A percentile compares a stretch with the other conserved stretches of the same genome.
Conservation (phyloP, 2,113 vertebrate species). For the Centropus unirufus region DNA sequence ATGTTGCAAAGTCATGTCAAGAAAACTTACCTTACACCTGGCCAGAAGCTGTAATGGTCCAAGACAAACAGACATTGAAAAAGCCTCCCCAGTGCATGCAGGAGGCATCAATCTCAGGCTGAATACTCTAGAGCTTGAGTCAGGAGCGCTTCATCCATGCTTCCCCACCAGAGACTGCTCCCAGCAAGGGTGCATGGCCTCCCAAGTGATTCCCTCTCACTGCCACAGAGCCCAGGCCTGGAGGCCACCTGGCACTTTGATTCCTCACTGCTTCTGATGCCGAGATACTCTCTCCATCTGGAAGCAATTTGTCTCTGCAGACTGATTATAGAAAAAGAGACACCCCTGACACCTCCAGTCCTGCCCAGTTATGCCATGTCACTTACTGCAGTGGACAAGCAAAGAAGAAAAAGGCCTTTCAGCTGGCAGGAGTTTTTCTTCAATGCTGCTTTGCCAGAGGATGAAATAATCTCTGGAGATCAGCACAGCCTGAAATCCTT, state of each 20-base stretch:
- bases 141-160: not conserved
- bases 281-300: not conserved
- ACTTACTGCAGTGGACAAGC: not conserved
- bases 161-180: not conserved
- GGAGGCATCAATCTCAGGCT: not conserved
- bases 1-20: not conserved
- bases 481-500: not conserved
- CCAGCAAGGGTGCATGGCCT: not conserved
- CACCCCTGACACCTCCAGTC: not conserved
- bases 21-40: not conserved
- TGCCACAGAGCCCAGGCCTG: accelerated
- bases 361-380: not conserved
- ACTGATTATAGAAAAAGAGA: not conserved
- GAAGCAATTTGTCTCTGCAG: not conserved
- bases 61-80: not conserved
- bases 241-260: not conserved
- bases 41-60: not conserved
- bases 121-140: not conserved
- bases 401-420: not conserved
- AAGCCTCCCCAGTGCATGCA: not conserved
- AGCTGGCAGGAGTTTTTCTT: not conserved
- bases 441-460: not conserved
- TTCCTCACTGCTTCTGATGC: not conserved
- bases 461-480: not conserved
- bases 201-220: not conserved